Evolutionary conservation across 2,113 vertebrate genomes (phyloP), one percentile per base, ranked within the genome.

Genomic region (Prochilodus magdalenae): DNA sequence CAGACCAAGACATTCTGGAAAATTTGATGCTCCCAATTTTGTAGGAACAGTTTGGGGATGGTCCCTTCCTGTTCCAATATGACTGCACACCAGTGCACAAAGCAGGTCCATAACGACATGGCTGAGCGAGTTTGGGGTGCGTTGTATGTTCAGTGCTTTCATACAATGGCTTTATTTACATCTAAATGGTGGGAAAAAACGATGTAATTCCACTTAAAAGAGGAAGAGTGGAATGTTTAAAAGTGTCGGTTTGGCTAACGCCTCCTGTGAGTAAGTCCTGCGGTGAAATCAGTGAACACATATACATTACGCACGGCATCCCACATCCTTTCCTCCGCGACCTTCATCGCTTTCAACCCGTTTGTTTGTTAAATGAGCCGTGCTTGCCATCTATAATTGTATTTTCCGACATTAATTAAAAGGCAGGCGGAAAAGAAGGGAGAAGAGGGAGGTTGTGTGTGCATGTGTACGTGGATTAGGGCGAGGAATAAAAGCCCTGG

Each of bases 361-460:
- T 86, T 86, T 85, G 74, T 85, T 86, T 83, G 83, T 85, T 73
- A 81, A 88, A 86, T 81, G 83, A 86, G 81, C 55, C 80, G 30
- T 88, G 75, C 51, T 73, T 57, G 57, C 75, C 29, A 75, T 83
- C 60, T 44, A 77, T 83, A 80, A 83, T 84, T 87, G 76, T 75
- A 74, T 85, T 88, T 83, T 81, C 36, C 47, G 66, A 57, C 82
- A 80, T 87, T 84, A 85, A 86, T 84, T 85, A 83, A 80, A 75
- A 80, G 60, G 47, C 67, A 53, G n/a, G 29, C 20, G 24, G 47
- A 59, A 36, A 15, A 18, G 76, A 16, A 40, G 29, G 59, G 40
- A 71, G 16, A 57, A 2, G 26, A 26, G 66, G 27, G 47, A 22
- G 33, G 11, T 36, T 75, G 26, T 49, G 22, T 30, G 49, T 24